Conservation (phyloP, 2,113 vertebrate species). For the Neogale vison region DNA sequence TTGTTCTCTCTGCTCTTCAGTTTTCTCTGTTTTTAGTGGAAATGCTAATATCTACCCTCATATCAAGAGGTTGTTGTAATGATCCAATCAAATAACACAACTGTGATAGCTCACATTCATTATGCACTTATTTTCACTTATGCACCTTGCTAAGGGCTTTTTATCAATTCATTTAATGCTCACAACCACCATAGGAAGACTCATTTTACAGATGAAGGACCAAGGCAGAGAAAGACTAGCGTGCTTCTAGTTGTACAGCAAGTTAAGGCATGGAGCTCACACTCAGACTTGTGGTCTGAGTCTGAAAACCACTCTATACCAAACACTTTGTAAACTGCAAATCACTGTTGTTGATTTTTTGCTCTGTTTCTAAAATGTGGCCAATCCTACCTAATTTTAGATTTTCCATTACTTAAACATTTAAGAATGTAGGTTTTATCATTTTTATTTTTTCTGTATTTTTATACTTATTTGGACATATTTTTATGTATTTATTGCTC, state of each 20-base stretch:
- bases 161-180: not conserved
- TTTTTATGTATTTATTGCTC: not conserved
- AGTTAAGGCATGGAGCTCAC: not conserved
- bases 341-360: not conserved
- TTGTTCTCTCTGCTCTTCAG: not conserved
- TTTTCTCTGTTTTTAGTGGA: not conserved
- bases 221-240: not conserved
- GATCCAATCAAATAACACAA: not conserved
- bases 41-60: not conserved
- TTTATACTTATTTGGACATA: constrained; percentile 4
- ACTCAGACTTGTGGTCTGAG: not conserved
- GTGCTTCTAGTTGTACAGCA: not conserved
- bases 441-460: constrained; percentile 2
- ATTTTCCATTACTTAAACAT: constrained; percentile 39
- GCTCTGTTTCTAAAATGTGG: not conserved
- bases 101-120: not conserved
- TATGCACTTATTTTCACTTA: not conserved
- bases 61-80: not conserved
- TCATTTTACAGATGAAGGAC: not conserved
- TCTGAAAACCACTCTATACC: not conserved
- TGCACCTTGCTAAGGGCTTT: not conserved
- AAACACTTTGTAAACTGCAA: not conserved
- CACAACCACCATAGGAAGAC: not conserved
- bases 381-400: not conserved
- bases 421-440: constrained; percentile 40